phyloP scores from a whole-genome alignment of 2,113 vertebrate genomes.

The Myotis lucifugus region DNA sequence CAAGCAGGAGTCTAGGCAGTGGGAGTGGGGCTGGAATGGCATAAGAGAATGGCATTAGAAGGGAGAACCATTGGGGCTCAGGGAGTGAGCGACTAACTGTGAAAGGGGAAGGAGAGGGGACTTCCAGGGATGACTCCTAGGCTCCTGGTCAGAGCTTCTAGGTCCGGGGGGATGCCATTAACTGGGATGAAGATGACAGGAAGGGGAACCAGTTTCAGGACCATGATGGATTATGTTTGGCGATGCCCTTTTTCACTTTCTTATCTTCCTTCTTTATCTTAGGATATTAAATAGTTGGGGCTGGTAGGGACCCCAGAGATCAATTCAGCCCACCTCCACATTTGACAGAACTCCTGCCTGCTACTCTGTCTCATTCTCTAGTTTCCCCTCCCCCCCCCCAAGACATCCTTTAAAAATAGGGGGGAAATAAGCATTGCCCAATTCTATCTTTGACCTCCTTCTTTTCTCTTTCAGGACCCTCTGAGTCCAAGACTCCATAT shows the following conservation, averaged over 20 bases:
- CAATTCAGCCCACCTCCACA: too few relatives aligned
- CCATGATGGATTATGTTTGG: background rate
- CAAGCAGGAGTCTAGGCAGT: background rate
- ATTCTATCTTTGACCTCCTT: background rate
- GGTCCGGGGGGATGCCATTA: background rate
- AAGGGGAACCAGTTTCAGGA: background rate
- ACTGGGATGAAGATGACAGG: background rate
- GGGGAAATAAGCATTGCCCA: background rate
- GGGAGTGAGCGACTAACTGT: background rate
- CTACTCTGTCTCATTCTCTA: background rate
- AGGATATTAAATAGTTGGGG: background rate
- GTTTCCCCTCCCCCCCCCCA: background rate
- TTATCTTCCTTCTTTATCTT: background rate
- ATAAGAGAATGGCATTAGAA: background rate
- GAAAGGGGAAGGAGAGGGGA: background rate
- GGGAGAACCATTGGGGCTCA: background rate
- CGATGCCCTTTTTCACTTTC: background rate
- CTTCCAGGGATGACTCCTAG: background rate
- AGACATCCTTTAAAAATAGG: background rate
- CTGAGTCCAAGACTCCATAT: background rate
- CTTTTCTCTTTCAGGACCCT: background rate
- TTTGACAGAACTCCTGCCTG: background rate
- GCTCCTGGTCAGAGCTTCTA: background rate
- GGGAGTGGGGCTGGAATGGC: fast-evolving
- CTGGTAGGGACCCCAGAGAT: background rate